Evolutionary conservation across 2,888 invertebrate genomes (phyloP).

Genomic region (Panzeria rudis): DNA sequence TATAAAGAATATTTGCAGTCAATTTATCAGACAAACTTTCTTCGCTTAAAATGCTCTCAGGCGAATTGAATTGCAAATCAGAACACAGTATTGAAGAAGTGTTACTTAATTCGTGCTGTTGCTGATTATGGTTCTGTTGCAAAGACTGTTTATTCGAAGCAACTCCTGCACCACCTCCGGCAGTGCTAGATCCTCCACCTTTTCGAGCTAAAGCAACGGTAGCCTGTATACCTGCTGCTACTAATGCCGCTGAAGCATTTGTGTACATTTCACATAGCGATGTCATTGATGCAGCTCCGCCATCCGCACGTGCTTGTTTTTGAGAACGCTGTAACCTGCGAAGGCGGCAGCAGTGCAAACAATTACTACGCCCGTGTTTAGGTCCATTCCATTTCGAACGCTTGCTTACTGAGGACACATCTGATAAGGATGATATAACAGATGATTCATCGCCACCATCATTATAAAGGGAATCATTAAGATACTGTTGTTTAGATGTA

Average conservation of each 20-base stretch:
- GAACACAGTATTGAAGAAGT: conserved; percentile 78
- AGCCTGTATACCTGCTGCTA: conserved; percentile 76
- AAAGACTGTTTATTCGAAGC: conserved; percentile 49
- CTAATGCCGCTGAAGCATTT: conserved; percentile 76
- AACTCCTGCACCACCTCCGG: background rate
- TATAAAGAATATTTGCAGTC: conserved; percentile 86
- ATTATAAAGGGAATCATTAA: conserved; percentile 82
- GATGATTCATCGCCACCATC: conserved; percentile 82
- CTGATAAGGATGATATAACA: conserved; percentile 83
- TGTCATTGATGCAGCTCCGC: conserved; percentile 71
- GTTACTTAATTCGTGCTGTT: conserved; percentile 74
- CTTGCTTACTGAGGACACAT: conserved; percentile 83
- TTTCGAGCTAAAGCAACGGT: conserved; percentile 73
- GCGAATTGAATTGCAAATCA: conserved; percentile 82
- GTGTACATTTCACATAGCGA: conserved; percentile 77
- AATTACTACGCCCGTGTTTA: conserved; percentile 81
- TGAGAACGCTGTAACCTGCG: conserved; percentile 76
- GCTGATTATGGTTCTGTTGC: conserved; percentile 63
- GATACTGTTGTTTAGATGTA: conserved; percentile 79
- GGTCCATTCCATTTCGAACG: conserved; percentile 80
- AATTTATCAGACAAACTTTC: conserved; percentile 82
- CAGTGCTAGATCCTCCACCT: conserved; percentile 35
- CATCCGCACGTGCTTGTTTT: conserved; percentile 71
- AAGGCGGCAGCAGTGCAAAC: conserved; percentile 81
- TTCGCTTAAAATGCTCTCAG: conserved; percentile 83